Base-by-base conservation (phyloP, 2,113 vertebrate species). In the Periophthalmodon schlosseri region DNA sequence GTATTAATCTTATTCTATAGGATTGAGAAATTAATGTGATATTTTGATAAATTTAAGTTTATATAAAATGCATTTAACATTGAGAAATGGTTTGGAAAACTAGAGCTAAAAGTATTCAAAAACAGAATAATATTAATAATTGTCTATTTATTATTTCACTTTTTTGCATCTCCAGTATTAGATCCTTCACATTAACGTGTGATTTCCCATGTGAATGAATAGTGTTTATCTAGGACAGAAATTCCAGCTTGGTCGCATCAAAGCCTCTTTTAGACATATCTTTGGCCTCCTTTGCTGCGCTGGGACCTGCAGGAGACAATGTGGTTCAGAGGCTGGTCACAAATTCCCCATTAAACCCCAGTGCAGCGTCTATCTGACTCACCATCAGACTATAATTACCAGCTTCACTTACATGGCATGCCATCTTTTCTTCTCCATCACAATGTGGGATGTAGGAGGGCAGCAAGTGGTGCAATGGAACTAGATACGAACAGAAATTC, bases 261-360 rank as follows among this genome's bases (percentile, higher is more conserved):
- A 68, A 68, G 21, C 13, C 39, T 47, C 39, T 68, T 66, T 68
- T 68, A 47, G 46, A 34, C 16, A 54, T 76, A 67, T 61, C 46
- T 58, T 57, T 58, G 11, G 56, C 74, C 54, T 63, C 76, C 63
- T 72, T 78, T 70, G 75, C 21, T 46, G 77, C 60, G 54, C 33
- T 24, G 28, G 46, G 18, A 14, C 63, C 60, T 70, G 34, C 15
- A 63, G 76, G 52, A 73, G 74, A 79, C 81, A 73, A 63, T 75
- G 76, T 21, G 65, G 69, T 65, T 44, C 28, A 50, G 50, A 64
- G 71, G 12, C 52, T 8, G 15, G 74, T 65, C 72, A 75, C 63
- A 75, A 24, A 64, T 56, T 39, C 70, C 60, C 69, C 50, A 52
- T 60, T 64, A 33, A 63, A 47, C 11, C n/a, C 71, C 28, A 9